Percentiles rank a stretch among this genome's conserved stretches.
phyloP scores from a whole-genome alignment of 1,140 invertebrate species.

The Calosoma granatense region DNA sequence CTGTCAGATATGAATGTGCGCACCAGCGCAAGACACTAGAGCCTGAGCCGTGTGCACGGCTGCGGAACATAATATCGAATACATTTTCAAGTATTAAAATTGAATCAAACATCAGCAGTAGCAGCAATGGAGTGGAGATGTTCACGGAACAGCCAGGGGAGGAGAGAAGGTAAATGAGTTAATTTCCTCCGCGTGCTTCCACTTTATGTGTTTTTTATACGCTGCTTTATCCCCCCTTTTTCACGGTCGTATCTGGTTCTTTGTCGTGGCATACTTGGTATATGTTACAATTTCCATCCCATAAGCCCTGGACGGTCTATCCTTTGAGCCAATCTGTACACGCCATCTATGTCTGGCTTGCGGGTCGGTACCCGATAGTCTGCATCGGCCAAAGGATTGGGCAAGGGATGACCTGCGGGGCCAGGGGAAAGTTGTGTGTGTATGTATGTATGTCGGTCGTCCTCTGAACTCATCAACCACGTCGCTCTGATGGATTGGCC shows the following conservation, averaged over 20 bases:
- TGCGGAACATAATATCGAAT: too few species aligned
- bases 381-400: neutral
- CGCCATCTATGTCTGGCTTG: neutral
- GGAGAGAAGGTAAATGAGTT: constrained; percentile 17
- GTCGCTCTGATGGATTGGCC: constrained; percentile 6
- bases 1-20: too few species aligned
- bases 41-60: too few species aligned
- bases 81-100: neutral
- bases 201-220: constrained; percentile 20
- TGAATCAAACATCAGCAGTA: neutral
- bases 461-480: constrained; percentile 3
- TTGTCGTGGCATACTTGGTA: constrained; percentile 17
- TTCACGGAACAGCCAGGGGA: too few species aligned
- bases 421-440: too few species aligned
- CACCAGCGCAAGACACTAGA: too few species aligned
- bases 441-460: too few species aligned
- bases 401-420: too few species aligned
- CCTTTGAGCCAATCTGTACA: constrained; percentile 19
- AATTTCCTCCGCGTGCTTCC: constrained; percentile 20
- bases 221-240: constrained; percentile 17
- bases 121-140: too few species aligned
- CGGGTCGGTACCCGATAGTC: neutral
- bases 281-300: constrained; percentile 24
- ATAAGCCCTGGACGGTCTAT: constrained; percentile 18
- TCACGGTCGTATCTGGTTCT: neutral